Evolutionary conservation across 2,888 invertebrate genomes (phyloP).

Genomic region (Caradrina kadenii): DNA sequence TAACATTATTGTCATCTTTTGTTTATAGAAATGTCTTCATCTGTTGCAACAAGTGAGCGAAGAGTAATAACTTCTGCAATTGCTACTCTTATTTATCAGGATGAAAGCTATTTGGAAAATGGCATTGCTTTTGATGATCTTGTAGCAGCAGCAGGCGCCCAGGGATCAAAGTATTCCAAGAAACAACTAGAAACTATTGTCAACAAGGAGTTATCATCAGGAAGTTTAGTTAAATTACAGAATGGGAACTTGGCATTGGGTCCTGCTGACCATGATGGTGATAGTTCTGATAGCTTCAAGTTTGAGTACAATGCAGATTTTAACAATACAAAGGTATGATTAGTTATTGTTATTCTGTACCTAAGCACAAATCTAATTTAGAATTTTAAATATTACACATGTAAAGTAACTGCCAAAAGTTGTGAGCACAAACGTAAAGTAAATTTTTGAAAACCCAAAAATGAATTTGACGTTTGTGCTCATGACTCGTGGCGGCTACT

Average conservation of each 20-base stretch:
- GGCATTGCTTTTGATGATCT: constrained; percentile 93
- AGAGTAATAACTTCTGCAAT: constrained; percentile 92
- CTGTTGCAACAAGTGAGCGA: constrained; percentile 84
- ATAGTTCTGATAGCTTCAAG: constrained; percentile 88
- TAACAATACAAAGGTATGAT: constrained; percentile 83
- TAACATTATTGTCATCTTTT: constrained; percentile 8
- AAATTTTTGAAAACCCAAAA: too few relatives aligned
- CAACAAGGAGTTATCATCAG: constrained; percentile 92
- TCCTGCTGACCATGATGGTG: constrained; percentile 90
- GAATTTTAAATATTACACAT: too few relatives aligned
- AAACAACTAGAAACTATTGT: constrained; percentile 92
- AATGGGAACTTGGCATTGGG: constrained; percentile 93
- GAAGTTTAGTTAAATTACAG: constrained; percentile 92
- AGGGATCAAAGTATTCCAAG: constrained; percentile 92
- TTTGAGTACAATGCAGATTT: constrained; percentile 85
- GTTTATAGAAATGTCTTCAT: constrained; percentile 85
- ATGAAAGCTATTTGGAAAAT: constrained; percentile 93
- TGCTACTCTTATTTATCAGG: constrained; percentile 93
- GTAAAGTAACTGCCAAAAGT: too few relatives aligned
- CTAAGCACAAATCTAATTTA: too few relatives aligned
- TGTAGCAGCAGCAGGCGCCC: constrained; percentile 91
- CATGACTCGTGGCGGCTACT: too few relatives aligned
- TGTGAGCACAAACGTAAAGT: too few relatives aligned
- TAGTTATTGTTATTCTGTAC: not conserved
- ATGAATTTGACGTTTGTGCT: too few relatives aligned